A percentile compares a stretch with the other conserved stretches of the same genome.
Conservation (phyloP, 2,888 invertebrate species). For the Drosophila monieri region DNA sequence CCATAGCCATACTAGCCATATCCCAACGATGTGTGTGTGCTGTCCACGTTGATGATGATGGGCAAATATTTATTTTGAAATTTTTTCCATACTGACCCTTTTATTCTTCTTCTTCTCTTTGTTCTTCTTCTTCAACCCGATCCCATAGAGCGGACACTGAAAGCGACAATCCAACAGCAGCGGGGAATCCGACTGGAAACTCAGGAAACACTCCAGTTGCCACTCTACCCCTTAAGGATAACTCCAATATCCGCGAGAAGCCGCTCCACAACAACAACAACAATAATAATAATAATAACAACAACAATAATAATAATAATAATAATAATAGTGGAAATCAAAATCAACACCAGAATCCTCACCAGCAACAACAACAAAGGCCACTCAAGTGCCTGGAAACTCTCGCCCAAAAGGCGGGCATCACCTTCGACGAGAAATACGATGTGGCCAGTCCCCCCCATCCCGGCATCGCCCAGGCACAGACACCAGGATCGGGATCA, state of each 20-base stretch:
- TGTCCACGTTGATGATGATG: slow-evolving; percentile 3
- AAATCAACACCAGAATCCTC: slow-evolving; percentile 38
- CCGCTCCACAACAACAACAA: slow-evolving; percentile 83
- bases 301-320: slow-evolving; percentile 64
- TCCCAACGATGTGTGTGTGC: slow-evolving; percentile 10
- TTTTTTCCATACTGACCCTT: no score
- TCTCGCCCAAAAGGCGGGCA: slow-evolving; percentile 89
- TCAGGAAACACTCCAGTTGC: slow-evolving; percentile 21
- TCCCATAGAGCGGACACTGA: slow-evolving; percentile 79
- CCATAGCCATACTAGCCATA: no score
- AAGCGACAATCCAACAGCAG: slow-evolving; percentile 65
- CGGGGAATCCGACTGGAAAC: slow-evolving; percentile 50
- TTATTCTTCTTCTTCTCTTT: background rate
- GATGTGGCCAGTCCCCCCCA: slow-evolving; percentile 86
- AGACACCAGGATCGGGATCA: slow-evolving; percentile 33
- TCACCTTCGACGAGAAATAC: slow-evolving; percentile 90
- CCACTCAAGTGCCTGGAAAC: slow-evolving; percentile 89
- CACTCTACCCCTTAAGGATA: slow-evolving; percentile 82
- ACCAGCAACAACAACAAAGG: slow-evolving; percentile 67
- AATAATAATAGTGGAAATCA: slow-evolving; percentile 77
- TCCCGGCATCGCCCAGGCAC: slow-evolving; percentile 55
- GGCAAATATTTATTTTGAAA: slow-evolving; percentile 23
- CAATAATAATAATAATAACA: slow-evolving; percentile 60
- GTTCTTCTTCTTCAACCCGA: slow-evolving; percentile 4
- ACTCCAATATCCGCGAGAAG: slow-evolving; percentile 81